Conservation (phyloP, 2,113 vertebrate species). For the Ammodytes dubius region DNA sequence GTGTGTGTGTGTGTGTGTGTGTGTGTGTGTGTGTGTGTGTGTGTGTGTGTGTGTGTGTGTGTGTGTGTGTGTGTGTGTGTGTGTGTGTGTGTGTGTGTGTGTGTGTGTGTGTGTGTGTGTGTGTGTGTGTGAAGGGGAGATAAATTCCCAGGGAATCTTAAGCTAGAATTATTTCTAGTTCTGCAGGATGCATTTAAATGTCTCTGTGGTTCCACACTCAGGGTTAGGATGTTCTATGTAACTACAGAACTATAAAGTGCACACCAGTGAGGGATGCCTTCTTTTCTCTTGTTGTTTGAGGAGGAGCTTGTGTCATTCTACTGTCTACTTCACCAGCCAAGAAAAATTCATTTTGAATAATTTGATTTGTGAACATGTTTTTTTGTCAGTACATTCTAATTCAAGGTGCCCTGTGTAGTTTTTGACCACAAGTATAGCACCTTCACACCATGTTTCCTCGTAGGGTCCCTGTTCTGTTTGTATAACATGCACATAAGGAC, state of each 20-base stretch:
- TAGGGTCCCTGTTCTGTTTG: neutral
- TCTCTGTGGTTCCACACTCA: neutral
- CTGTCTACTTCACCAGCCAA: neutral
- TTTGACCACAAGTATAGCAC: neutral
- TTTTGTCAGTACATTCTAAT: neutral
- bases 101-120: neutral
- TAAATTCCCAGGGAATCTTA: slow-evolving; percentile 58
- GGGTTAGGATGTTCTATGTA: slow-evolving; percentile 1
- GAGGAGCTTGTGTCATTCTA: neutral
- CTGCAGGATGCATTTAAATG: slow-evolving; percentile 31
- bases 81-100: neutral
- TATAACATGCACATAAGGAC: neutral
- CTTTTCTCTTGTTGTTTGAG: neutral
- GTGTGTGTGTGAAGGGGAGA: neutral
- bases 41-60: slow-evolving; percentile 4
- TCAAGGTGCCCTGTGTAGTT: neutral
- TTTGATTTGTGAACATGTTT: neutral
- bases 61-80: neutral
- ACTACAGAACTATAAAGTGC: neutral
- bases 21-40: neutral
- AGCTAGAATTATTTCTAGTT: slow-evolving; percentile 38
- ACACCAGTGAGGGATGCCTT: neutral
- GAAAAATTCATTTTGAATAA: neutral
- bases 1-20: neutral
- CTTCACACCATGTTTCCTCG: neutral